Evolutionary conservation across 2,113 vertebrate species (phyloP).

Genomic region (Progne subis): DNA sequence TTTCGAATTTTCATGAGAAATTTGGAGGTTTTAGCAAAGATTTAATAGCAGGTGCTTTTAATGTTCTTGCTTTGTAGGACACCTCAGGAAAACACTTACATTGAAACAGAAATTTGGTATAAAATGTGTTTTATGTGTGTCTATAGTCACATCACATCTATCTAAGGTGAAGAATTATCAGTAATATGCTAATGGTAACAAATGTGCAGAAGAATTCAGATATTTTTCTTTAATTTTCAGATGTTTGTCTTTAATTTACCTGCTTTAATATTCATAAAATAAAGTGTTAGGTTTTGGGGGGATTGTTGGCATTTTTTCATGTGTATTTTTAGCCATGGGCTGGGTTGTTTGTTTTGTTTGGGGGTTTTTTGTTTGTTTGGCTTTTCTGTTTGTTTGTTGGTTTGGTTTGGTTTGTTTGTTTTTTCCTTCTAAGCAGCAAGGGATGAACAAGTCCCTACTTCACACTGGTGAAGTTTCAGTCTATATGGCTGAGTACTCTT

Average conservation of each 20-base stretch:
- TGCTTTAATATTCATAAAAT: background rate
- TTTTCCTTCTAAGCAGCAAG: background rate
- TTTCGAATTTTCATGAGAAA: conserved; percentile 3
- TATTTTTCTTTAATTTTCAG: background rate
- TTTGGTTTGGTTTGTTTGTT: background rate
- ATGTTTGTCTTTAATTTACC: background rate
- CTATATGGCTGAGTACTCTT: background rate
- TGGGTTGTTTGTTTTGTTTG: background rate
- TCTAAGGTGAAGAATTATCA: background rate
- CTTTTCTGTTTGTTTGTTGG: background rate
- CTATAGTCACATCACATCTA: background rate
- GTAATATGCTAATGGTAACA: background rate
- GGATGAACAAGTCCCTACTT: background rate
- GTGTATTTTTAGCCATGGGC: background rate
- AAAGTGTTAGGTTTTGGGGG: accelerated
- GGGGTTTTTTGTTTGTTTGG: background rate
- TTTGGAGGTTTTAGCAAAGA: background rate
- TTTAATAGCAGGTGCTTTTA: background rate
- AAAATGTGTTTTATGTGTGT: background rate
- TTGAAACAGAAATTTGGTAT: background rate
- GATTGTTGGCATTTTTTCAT: background rate
- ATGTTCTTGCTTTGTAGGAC: background rate
- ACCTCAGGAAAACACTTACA: background rate
- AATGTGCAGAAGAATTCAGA: background rate
- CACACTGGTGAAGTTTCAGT: background rate